Evolutionary conservation across 2,797 vertebrate species (phyloP).

Genomic region (Prionace glauca): DNA sequence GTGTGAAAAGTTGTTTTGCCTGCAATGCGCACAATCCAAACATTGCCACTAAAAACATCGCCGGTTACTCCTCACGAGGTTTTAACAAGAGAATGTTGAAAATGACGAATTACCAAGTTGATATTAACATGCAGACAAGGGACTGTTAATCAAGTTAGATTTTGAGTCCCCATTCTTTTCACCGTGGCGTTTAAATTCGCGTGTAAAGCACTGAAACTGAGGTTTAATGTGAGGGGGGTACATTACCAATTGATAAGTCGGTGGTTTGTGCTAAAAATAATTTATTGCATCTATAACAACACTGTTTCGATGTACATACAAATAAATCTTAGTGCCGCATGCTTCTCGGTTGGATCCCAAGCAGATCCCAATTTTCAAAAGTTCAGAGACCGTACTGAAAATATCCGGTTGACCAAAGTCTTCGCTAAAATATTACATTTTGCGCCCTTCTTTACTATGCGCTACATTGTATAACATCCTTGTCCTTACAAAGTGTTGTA

Average conservation of each 20-base stretch:
- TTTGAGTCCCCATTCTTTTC: neutral
- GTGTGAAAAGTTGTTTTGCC: neutral
- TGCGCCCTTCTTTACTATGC: neutral
- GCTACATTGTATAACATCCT: neutral
- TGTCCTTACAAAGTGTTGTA: neutral
- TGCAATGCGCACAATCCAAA: neutral
- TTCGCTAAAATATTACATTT: neutral
- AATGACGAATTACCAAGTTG: neutral
- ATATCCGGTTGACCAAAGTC: neutral
- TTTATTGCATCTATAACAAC: neutral
- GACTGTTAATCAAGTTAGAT: neutral
- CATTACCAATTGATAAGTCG: neutral
- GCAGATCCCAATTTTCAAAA: neutral
- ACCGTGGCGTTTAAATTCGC: neutral
- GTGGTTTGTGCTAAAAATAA: conserved; percentile 6
- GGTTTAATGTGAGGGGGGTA: neutral
- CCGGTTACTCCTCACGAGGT: too few relatives aligned
- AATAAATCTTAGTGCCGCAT: neutral
- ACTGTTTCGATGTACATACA: neutral
- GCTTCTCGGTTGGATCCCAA: neutral
- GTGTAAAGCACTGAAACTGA: neutral
- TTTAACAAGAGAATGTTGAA: neutral
- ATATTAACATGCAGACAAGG: neutral
- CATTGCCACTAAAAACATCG: neutral
- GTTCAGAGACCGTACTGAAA: neutral